These are phyloP conservation scores for Aurelia aurita DNA, from an alignment of 30 jellyfish, hydroid and myxozoan species.

Conservation along the genomic window DNA sequence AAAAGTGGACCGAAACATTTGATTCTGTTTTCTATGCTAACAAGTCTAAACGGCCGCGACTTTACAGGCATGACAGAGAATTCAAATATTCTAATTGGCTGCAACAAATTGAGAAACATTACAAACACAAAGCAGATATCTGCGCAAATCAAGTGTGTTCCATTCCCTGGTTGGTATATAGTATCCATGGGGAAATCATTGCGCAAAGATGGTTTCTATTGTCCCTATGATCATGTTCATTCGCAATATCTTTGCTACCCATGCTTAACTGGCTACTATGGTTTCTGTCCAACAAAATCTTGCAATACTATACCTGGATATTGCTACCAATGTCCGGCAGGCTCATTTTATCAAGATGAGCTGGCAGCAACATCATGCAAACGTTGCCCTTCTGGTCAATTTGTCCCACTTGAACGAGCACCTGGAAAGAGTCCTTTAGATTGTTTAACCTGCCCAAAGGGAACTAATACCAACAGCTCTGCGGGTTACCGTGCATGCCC, in stretches of 20 bases:
- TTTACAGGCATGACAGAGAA: constrained; percentile 6
- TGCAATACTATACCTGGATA: neutral
- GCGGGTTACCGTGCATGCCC: constrained; percentile 75
- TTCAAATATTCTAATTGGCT: constrained; percentile 12
- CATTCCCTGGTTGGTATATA: constrained; percentile 5
- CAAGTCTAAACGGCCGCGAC: too few relatives aligned
- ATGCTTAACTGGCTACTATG: constrained; percentile 30
- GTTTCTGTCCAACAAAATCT: neutral
- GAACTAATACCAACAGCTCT: constrained; percentile 41
- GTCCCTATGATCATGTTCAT: neutral
- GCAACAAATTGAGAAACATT: constrained; percentile 30
- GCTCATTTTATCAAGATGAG: constrained; percentile 68
- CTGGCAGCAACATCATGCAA: constrained; percentile 52
- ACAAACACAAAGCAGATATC: neutral
- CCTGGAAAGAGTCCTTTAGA: constrained; percentile 53
- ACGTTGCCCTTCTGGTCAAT: constrained; percentile 65
- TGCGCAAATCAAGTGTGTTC: constrained; percentile 44
- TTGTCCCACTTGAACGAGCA: constrained; percentile 35
- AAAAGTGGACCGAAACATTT: constrained; percentile 17
- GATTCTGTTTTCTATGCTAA: constrained; percentile 41
- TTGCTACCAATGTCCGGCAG: constrained; percentile 52
- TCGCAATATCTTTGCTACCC: constrained; percentile 14
- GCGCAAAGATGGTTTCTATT: constrained; percentile 40
- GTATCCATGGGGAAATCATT: neutral
- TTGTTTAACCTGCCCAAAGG: constrained; percentile 65